Evolutionary conservation across 2,888 invertebrate species (phyloP), one percentile per base, ranked within the genome.

Genomic region (Chaetoderma sp.): DNA sequence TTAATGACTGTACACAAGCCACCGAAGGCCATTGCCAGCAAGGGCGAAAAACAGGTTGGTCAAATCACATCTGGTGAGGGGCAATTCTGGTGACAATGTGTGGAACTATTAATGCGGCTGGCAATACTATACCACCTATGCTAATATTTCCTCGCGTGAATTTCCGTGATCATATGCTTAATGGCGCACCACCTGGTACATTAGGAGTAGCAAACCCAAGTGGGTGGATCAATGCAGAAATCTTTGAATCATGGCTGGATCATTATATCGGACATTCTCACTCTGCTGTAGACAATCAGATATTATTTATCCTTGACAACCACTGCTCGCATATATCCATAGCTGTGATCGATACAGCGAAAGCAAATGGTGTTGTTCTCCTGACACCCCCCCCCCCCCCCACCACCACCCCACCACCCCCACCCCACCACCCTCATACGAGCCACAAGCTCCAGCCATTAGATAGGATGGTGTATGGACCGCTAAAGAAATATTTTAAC

Each of bases 361-460:
- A 82, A 72, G 76, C 77, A 36, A 72, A 77, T 74, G 83, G 84
- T n/a, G 80, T 87, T 25, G 73, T 78, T 55, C 58, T 86, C 32
- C 71, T 86, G 25, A 83, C 85, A 4, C 74, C 85, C 30, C 85
- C 81, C n/a, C n/a, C n/a, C n/a, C n/a, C n/a, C n/a, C n/a, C n/a
- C n/a, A n/a, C n/a, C n/a, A n/a, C n/a, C n/a, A n/a, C n/a, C n/a
- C n/a, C n/a, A n/a, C n/a, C n/a, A n/a, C n/a, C n/a, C n/a, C n/a
- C n/a, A n/a, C n/a, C n/a, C n/a, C n/a, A n/a, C n/a, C n/a, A n/a
- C n/a, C n/a, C n/a, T n/a, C n/a, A n/a, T n/a, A n/a, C n/a, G 50
- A 78, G 85, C 13, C 84, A 81, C 57, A 85, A 84, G 67, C 63
- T 87, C 42, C 87, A 87, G 74, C 85, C 86, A 4, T 74, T 87